Percentiles rank a stretch among this genome's conserved stretches.
phyloP scores from a whole-genome alignment of 2,797 vertebrate species.

The Myotis pilosus region DNA sequence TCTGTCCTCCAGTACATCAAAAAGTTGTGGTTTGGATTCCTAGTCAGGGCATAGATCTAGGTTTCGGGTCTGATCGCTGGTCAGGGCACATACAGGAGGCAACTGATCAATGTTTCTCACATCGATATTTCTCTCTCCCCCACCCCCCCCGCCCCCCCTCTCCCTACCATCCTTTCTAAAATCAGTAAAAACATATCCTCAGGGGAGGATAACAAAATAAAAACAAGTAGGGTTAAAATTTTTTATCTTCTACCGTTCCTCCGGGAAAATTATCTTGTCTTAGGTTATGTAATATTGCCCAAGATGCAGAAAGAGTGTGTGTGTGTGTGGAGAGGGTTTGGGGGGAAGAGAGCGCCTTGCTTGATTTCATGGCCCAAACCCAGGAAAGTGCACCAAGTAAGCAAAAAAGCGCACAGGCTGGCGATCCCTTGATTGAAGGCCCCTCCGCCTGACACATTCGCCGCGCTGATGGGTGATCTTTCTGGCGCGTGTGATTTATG shows the following conservation, averaged over 20 bases:
- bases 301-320: background rate
- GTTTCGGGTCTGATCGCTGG: too few species aligned
- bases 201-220: too few species aligned
- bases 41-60: background rate
- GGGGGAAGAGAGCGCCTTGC: background rate
- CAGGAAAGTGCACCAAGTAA: background rate
- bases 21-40: background rate
- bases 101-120: background rate
- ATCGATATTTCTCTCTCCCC: background rate
- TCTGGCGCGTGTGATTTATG: slow-evolving; percentile 41
- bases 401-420: background rate
- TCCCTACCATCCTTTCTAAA: too few species aligned
- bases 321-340: background rate
- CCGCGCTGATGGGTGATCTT: slow-evolving; percentile 48
- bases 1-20: too few species aligned
- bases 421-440: background rate
- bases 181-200: too few species aligned
- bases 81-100: background rate
- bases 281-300: background rate
- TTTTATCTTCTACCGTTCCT: background rate
- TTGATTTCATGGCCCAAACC: slow-evolving; percentile 5
- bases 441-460: slow-evolving; percentile 40
- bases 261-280: slow-evolving; percentile 26
- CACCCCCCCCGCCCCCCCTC: too few species aligned
- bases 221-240: background rate